phyloP scores from a whole-genome alignment of 2,888 invertebrate species.

The Tigriopus californicus region DNA sequence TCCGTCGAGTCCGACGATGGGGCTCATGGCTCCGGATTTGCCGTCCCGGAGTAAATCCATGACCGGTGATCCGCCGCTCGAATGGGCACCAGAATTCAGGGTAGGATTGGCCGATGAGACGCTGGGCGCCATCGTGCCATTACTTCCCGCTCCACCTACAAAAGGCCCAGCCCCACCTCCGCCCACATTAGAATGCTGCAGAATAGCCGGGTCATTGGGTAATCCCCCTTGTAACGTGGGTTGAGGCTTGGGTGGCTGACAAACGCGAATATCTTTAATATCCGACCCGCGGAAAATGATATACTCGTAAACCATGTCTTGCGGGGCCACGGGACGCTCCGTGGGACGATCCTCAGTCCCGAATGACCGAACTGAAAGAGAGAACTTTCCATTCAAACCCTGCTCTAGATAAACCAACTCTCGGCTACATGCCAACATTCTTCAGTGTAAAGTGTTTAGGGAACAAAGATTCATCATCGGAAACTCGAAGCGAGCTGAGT shows the following conservation, averaged over 20 bases:
- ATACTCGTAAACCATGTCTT: constrained; percentile 95
- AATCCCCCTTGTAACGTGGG: constrained; percentile 39
- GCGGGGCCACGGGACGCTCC: constrained; percentile 81
- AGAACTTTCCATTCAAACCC: constrained; percentile 1
- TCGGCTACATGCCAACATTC: background rate
- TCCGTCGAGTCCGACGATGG: background rate
- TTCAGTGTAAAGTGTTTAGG: background rate
- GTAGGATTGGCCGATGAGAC: constrained; percentile 10
- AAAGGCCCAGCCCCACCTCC: too few relatives aligned
- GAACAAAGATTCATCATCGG: background rate
- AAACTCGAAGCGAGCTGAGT: background rate
- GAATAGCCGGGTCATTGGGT: constrained; percentile 95
- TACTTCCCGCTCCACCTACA: too few relatives aligned
- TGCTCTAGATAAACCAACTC: background rate
- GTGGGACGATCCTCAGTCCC: constrained; percentile 96
- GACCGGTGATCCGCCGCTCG: constrained; percentile 2
- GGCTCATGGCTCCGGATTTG: background rate
- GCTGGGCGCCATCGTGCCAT: too few relatives aligned
- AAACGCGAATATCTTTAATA: constrained; percentile 93
- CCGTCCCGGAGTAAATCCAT: constrained; percentile 8
- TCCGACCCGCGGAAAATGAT: constrained; percentile 94
- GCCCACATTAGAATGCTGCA: constrained; percentile 36
- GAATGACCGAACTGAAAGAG: constrained; percentile 74
- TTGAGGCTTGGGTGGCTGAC: constrained; percentile 60
- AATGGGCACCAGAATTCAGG: constrained; percentile 18